Conservation (phyloP, 2,888 invertebrate species). For the Lochmaea capreae region DNA sequence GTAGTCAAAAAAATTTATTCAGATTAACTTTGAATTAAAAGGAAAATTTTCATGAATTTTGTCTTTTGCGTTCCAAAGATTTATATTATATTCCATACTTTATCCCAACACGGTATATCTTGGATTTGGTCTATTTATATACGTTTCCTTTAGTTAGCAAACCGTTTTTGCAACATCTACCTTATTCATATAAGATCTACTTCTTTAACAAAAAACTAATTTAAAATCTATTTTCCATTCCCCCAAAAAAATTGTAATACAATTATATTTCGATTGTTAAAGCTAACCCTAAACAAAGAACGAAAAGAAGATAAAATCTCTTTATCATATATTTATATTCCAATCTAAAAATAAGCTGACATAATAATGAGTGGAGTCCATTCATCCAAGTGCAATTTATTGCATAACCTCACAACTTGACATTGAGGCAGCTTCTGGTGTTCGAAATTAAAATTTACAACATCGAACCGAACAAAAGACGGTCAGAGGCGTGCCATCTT, state of each 20-base stretch:
- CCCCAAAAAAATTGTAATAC: not conserved
- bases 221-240: not conserved
- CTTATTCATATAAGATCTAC: not conserved
- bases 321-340: conserved; percentile 32
- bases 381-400: conserved; percentile 37
- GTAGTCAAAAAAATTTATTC: no score
- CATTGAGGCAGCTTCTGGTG: conserved; percentile 36
- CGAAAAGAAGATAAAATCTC: conserved; percentile 24
- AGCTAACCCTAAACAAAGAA: conserved; percentile 10
- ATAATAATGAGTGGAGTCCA: conserved; percentile 35
- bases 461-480: conserved; percentile 31
- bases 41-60: no score
- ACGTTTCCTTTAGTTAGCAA: not conserved
- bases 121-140: no score
- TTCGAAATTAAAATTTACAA: conserved; percentile 37
- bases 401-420: conserved; percentile 37
- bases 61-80: no score
- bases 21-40: no score
- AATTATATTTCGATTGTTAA: conserved; percentile 17
- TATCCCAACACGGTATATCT: no score
- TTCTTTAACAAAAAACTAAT: not conserved
- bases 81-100: no score
- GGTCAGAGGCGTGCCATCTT: conserved; percentile 25
- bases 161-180: not conserved
- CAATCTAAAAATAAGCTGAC: conserved; percentile 38